A percentile compares a stretch with the other conserved stretches of the same genome.
Evolutionary conservation across 2,113 vertebrate species (phyloP).

Genomic region (Corythornis vintsioides): DNA sequence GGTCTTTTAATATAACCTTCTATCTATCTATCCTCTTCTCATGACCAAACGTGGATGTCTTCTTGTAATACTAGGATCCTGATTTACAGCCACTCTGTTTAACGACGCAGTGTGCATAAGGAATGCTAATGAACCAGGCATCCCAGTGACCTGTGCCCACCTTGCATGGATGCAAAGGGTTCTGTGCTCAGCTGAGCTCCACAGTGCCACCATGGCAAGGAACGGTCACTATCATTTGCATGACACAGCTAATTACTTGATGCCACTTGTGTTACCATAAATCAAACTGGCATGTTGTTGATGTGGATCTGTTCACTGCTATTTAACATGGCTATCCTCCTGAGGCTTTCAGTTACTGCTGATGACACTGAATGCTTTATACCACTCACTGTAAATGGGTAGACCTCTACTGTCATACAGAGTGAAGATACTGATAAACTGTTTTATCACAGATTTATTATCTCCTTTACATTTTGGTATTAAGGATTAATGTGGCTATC

Average conservation of each 20-base stretch:
- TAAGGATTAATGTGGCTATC: slow-evolving; percentile 30
- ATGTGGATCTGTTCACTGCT: not conserved
- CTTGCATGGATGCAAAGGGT: rapidly evolving
- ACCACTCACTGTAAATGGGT: rapidly evolving
- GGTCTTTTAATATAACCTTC: not conserved
- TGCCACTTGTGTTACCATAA: not conserved
- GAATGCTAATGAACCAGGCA: rapidly evolving
- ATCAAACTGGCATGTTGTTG: not conserved
- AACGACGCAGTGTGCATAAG: too few relatives aligned
- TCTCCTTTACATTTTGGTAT: not conserved
- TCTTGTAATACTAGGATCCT: not conserved
- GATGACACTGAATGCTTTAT: rapidly evolving
- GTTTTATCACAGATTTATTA: not conserved
- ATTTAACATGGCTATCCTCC: not conserved
- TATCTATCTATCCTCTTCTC: not conserved
- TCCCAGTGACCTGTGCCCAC: rapidly evolving
- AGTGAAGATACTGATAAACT: not conserved
- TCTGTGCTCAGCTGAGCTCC: rapidly evolving
- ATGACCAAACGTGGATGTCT: rapidly evolving
- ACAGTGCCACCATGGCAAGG: rapidly evolving
- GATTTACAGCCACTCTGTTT: not conserved
- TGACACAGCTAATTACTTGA: rapidly evolving
- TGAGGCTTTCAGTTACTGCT: not conserved
- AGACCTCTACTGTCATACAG: not conserved
- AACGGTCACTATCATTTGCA: rapidly evolving